Base-by-base conservation (phyloP, 1,140 invertebrate species). In the Muscidifurax raptorellus region DNA sequence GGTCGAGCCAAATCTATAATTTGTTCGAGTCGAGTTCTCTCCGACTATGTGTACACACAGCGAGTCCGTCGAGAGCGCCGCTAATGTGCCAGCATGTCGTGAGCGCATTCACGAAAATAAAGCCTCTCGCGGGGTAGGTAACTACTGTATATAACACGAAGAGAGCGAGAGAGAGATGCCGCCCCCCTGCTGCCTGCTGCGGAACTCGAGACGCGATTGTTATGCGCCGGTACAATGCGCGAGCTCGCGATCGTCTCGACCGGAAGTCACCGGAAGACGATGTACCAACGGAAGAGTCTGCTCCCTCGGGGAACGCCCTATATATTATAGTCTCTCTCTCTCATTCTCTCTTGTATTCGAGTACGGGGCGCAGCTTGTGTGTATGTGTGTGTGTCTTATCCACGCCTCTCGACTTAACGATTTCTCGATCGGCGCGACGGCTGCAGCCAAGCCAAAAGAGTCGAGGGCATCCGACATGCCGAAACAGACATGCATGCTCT, bases 171-270 rank as follows among this genome's bases (percentile, higher is more conserved):
- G 77, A 13, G 83, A 80, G n/a, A 47, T 59, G 30, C 28, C 88
- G 89, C 88, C 90, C 91, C 87, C 91, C 91, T 90, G 90, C 91
- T 90, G 91, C 91, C 88, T 89, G 22, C 52, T 83, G 88, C 90
- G 91, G 90, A 93, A 93, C 92, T 93, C 90, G 92, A 93, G 92
- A 93, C 92, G 90, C 90, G 89, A 93, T 93, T 93, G 92, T 93
- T 92, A 86, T 87, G 87, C 91, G 89, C 91, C 90, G 91, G 90
- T 90, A 59, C 52, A 59, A 59, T 92, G 91, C 89, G 83, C 32
- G 52, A 66, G 36, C 84, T 87, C 88, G 87, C 87, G 89, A 90
- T 90, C 66, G 79, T 40, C 12, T 27, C 79, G 91, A 93, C 92
- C 92, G 91, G 91, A 91, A 91, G 91, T 91, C 91, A 91, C 90